A percentile compares a stretch with the other conserved stretches of the same genome.
Conservation (phyloP, 2,888 invertebrate species). For the Scaptomyza polygonia region DNA sequence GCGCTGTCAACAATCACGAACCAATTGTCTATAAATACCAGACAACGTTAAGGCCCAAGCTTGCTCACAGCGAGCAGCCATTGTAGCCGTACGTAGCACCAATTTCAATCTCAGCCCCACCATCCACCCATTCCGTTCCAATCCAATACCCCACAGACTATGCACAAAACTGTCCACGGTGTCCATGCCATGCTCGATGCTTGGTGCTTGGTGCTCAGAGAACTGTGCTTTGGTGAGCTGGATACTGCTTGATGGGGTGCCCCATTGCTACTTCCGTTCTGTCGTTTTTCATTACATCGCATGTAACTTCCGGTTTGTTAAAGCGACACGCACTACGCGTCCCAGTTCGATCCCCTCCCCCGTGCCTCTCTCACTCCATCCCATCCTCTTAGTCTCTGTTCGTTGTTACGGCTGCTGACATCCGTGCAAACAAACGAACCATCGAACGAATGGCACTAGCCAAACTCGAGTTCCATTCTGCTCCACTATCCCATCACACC, state of each 20-base stretch:
- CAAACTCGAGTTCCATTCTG: constrained; percentile 35
- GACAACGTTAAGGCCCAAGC: constrained; percentile 68
- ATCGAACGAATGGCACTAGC: constrained; percentile 48
- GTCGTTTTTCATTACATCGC: constrained; percentile 79
- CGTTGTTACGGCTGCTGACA: constrained; percentile 73
- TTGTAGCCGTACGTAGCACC: constrained; percentile 1
- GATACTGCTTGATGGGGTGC: constrained; percentile 25
- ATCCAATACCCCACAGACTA: constrained; percentile 33
- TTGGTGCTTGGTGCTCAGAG: constrained; percentile 1
- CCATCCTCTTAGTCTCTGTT: not conserved
- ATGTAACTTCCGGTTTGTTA: constrained; percentile 81
- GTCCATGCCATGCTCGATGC: constrained; percentile 19
- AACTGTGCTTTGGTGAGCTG: constrained; percentile 30
- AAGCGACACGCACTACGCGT: constrained; percentile 73
- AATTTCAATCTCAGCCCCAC: constrained; percentile 7
- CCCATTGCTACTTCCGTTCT: constrained; percentile 71
- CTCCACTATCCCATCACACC: not conserved
- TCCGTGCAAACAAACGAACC: constrained; percentile 66
- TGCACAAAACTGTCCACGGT: constrained; percentile 48
- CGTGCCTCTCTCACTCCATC: not conserved
- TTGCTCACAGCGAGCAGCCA: constrained; percentile 47
- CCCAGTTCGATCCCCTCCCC: constrained; percentile 30
- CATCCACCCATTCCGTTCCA: constrained; percentile 5
- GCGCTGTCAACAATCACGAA: constrained; percentile 79
- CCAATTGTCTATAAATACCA: constrained; percentile 80